Percentiles rank a stretch among this genome's conserved stretches.
These are phyloP conservation scores for Platichthys stellatus DNA, from an alignment of 2,113 vertebrate genomes.

Conservation along the genomic window DNA sequence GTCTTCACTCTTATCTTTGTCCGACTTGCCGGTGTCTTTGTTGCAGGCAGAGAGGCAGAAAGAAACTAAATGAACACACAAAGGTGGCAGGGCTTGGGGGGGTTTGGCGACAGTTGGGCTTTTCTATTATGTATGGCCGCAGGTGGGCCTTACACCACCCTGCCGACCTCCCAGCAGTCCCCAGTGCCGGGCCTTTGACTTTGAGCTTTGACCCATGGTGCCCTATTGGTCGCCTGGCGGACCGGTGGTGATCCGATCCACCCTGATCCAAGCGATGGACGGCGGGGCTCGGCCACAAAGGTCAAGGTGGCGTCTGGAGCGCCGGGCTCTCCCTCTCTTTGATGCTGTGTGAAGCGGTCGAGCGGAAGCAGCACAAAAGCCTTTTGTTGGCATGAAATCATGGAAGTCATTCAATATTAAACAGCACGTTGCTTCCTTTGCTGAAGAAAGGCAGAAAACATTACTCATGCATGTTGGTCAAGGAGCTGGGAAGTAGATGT, in stretches of 20 bases:
- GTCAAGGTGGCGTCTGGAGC: slow-evolving; percentile 19
- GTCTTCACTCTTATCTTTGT: not conserved
- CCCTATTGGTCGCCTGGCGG: slow-evolving; percentile 17
- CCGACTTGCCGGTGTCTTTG: not conserved
- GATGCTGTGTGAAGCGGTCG: slow-evolving; percentile 48
- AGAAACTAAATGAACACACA: not conserved
- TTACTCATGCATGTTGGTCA: not conserved
- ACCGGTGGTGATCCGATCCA: slow-evolving; percentile 9
- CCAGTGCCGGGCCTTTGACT: slow-evolving; percentile 51
- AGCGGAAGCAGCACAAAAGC: slow-evolving; percentile 64
- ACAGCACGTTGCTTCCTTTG: slow-evolving; percentile 37
- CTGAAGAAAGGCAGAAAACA: slow-evolving; percentile 8
- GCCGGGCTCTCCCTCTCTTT: slow-evolving; percentile 32
- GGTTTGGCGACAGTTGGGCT: slow-evolving; percentile 48
- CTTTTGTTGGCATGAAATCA: slow-evolving; percentile 54
- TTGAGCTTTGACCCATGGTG: slow-evolving; percentile 57
- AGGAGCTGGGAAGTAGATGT: not conserved
- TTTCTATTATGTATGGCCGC: slow-evolving; percentile 72
- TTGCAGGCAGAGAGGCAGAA: not conserved
- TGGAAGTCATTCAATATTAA: slow-evolving; percentile 73
- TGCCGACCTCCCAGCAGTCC: slow-evolving; percentile 40
- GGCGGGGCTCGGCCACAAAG: slow-evolving; percentile 30
- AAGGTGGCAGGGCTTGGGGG: not conserved
- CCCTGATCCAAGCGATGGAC: slow-evolving; percentile 26
- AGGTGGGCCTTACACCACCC: slow-evolving; percentile 52